phyloP scores from a whole-genome alignment of 1,140 invertebrate species.

The Belonocnema kinseyi region DNA sequence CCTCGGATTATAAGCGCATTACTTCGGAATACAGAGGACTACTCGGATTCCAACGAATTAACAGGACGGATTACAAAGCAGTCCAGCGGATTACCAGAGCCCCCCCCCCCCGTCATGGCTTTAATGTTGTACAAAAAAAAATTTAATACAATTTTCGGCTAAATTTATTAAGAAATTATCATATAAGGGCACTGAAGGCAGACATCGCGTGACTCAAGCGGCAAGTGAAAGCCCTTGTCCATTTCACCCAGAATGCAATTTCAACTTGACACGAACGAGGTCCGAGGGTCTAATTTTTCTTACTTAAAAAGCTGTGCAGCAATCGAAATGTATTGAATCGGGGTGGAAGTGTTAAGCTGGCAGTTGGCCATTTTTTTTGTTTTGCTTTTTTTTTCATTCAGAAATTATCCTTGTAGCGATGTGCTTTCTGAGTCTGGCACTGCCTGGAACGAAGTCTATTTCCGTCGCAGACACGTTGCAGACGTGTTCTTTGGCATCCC shows the following conservation, averaged over 20 bases:
- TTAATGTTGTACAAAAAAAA: too few species aligned
- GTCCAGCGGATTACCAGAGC: too few species aligned
- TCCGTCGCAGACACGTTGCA: slow-evolving; percentile 52
- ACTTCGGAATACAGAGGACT: too few species aligned
- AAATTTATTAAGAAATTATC: neutral
- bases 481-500: slow-evolving; percentile 39
- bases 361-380: slow-evolving; percentile 19
- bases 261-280: slow-evolving; percentile 10
- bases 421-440: slow-evolving; percentile 29
- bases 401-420: slow-evolving; percentile 36
- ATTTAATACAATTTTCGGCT: neutral
- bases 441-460: slow-evolving; percentile 53
- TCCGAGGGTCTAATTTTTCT: slow-evolving; percentile 1
- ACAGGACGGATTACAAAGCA: too few species aligned
- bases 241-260: slow-evolving; percentile 19
- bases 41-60: too few species aligned
- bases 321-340: slow-evolving; percentile 28
- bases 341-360: slow-evolving; percentile 14
- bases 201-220: neutral
- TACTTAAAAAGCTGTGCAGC: neutral
- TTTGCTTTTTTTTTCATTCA: slow-evolving; percentile 1
- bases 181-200: neutral
- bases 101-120: too few species aligned
- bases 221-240: neutral
- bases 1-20: too few species aligned